Base-by-base conservation (phyloP, 2,888 invertebrate genomes). In the Cheilosia variabilis region DNA sequence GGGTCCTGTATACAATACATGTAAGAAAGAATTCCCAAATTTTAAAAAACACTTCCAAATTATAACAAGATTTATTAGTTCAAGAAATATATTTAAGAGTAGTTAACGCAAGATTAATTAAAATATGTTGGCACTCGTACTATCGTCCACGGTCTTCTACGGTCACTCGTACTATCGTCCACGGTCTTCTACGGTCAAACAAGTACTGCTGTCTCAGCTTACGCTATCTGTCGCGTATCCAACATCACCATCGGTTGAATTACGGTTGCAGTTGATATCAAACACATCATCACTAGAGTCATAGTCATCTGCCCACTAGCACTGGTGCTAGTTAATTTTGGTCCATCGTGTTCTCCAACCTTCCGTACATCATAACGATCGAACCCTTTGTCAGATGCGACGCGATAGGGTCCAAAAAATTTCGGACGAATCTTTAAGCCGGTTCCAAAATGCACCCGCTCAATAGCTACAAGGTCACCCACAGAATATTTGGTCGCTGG, bases 351-450 rank as follows among this genome's bases (percentile, higher is more conserved):
- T 37, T 82, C 69, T 27, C 90, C 90, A 17, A 89, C 71, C 50
- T 89, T 90, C 37, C 88, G 82, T 0, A 91, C 89, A 15, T 88
- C 87, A 68, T 91, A 92, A 15, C 89, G 55, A 58, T 92, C 89
- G 53, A 90, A 89, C 4, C 63, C 87, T 88, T 34, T 76, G 17
- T 63, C 34, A 24, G 80, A 47, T 22, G 41, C 73, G 19, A 90
- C 78, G 27, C 86, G 76, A 71, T 91, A 90, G n/a, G 91, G 90
- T 1, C 91, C 91, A n/a, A 91, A 72, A 72, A 88, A 91, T 76
- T 90, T 91, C 2, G 87, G 60, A 24, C 87, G 78, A 4, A 92
- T 58, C 78, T 92, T 92, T 5, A 90, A 60, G 0, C 90, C 90
- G 13, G 88, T 84, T 4, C 90, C 90, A 79, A 90, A 90, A 69